Conservation (phyloP, 1,140 invertebrate genomes). For the Microplitis demolitor region DNA sequence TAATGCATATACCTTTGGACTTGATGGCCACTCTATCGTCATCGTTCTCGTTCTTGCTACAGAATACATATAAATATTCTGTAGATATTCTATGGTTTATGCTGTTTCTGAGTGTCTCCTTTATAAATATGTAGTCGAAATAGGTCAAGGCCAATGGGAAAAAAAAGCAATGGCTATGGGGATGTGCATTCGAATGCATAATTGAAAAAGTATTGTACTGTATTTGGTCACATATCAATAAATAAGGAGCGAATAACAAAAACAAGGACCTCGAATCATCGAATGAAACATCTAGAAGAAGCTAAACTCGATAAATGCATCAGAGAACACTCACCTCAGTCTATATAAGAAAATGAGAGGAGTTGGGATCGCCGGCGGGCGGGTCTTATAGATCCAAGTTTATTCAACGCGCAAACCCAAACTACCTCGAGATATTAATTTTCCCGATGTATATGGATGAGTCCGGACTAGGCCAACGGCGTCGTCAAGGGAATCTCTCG, state of each 20-base stretch:
- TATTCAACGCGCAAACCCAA: conserved; percentile 50
- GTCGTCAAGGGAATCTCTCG: conserved; percentile 8
- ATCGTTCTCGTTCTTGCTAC: background rate
- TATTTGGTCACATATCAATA: too few species aligned
- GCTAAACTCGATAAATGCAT: background rate
- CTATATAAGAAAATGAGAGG: background rate
- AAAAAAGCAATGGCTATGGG: too few species aligned
- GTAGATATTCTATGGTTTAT: too few species aligned
- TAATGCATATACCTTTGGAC: conserved; percentile 18
- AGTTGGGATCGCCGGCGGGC: background rate
- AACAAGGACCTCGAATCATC: too few species aligned
- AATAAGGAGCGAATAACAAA: too few species aligned
- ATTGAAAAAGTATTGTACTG: too few species aligned
- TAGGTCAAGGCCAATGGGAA: too few species aligned
- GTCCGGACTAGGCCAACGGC: conserved; percentile 43
- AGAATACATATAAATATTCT: background rate
- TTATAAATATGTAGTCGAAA: too few species aligned
- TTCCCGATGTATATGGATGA: conserved; percentile 61
- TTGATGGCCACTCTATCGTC: conserved; percentile 23
- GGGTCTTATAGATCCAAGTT: conserved; percentile 39
- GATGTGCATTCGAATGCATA: too few species aligned
- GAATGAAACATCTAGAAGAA: conserved; percentile 14
- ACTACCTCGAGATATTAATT: conserved; percentile 58
- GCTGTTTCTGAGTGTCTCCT: too few species aligned
- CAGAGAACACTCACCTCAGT: background rate